Evolutionary conservation across 1,140 invertebrate species (phyloP), one percentile per base, ranked within the genome.

Genomic region (Mizuhopecten yessoensis): DNA sequence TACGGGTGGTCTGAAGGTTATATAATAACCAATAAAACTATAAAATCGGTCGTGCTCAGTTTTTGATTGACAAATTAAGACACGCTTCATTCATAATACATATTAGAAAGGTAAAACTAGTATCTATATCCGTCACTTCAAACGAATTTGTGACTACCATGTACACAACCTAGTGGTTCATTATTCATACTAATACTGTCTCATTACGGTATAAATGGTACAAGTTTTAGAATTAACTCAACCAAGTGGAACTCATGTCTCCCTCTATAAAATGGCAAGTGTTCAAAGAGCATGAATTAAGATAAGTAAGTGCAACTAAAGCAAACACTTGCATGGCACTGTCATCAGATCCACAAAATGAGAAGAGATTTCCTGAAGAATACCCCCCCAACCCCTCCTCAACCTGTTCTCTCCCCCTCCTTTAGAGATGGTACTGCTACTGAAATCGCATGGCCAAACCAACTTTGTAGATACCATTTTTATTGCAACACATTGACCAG

Each of bases 81-180:
- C 29, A 75, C 23, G n/a, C n/a, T 29, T 29, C 57, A 75, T 75
- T 75, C 29, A 75, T 75, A 29, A 75, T 75, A 75, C 23, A 75
- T 75, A 75, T 29, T 5, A 75, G 1, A 17, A 29, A 75, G 20
- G 57, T 29, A 75, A n/a, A 29, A 75, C 17, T 75, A 5, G 57
- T 29, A 75, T 75, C n/a, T 75, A 75, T n/a, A 75, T 75, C 23
- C n/a, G 11, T 75, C n/a, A 75, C 57, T 75, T 75, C 57, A 75
- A 75, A 75, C 0, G 17, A n/a, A 29, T 29, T 29, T 29, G 23
- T 17, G 29, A 75, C 57, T 29, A 29, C 5, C 11, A 45, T 75
- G 57, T 17, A 75, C 57, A 75, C n/a, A n/a, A n/a, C n/a, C n/a
- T 5, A 17, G 57, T 17, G 23, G 57, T 75, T 75, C 57, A 75